phyloP scores from a whole-genome alignment of 2,888 invertebrate species.

The Saturnia pavonia region DNA sequence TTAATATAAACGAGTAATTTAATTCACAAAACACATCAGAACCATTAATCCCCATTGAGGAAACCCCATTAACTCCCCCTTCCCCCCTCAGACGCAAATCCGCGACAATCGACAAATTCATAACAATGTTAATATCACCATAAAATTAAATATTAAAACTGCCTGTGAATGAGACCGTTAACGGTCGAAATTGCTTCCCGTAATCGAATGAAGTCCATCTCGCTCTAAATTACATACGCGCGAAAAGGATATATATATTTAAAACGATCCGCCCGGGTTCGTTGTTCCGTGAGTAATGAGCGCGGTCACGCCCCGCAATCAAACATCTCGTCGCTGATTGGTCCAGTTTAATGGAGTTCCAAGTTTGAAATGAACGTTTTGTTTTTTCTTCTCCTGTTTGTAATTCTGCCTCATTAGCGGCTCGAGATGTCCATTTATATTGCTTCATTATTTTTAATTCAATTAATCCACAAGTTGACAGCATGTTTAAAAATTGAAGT shows the following conservation, averaged over 20 bases:
- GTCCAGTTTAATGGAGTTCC: constrained; percentile 62
- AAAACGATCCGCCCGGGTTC: constrained; percentile 27
- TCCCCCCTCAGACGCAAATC: constrained; percentile 58
- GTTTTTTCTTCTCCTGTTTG: constrained; percentile 44
- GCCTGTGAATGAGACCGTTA: constrained; percentile 58
- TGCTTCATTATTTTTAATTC: constrained; percentile 1
- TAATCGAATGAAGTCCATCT: constrained; percentile 46
- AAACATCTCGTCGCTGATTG: constrained; percentile 61
- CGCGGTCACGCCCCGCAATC: constrained; percentile 75
- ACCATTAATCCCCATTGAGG: constrained; percentile 40
- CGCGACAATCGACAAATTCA: constrained; percentile 52
- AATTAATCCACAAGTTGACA: constrained; percentile 17
- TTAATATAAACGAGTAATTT: constrained; percentile 31
- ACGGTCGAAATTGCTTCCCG: constrained; percentile 53
- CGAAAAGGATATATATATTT: constrained; percentile 44
- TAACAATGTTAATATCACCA: constrained; percentile 74
- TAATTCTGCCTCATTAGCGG: constrained; percentile 66
- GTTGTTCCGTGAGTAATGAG: constrained; percentile 68
- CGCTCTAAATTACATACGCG: constrained; percentile 31
- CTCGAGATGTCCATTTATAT: constrained; percentile 8
- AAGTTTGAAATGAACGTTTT: constrained; percentile 61
- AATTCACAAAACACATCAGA: constrained; percentile 41
- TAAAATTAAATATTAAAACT: constrained; percentile 77
- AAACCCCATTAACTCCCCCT: constrained; percentile 55
- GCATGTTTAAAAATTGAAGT: too few species aligned